phyloP scores from a whole-genome alignment of 2,113 vertebrate species.

The Tauraco erythrolophus region DNA sequence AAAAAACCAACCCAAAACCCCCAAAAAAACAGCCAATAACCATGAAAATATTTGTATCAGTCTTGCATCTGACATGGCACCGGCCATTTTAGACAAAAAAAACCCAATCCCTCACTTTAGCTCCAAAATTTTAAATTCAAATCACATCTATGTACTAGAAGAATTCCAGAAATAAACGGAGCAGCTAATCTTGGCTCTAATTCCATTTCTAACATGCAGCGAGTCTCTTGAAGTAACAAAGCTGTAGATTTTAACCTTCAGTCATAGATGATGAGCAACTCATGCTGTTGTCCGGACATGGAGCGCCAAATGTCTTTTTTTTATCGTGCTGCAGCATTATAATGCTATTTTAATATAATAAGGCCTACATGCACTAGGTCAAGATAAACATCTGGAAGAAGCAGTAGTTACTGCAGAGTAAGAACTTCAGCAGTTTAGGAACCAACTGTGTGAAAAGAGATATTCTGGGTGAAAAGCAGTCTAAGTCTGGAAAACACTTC shows the following conservation, averaged over 20 bases:
- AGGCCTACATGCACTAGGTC: not conserved
- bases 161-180: not conserved
- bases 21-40: not conserved
- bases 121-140: not conserved
- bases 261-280: not conserved
- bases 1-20: no score
- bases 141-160: not conserved
- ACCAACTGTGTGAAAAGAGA: not conserved
- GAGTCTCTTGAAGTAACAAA: not conserved
- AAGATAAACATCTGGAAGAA: not conserved
- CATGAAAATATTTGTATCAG: not conserved
- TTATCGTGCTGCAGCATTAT: not conserved
- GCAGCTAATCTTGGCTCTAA: not conserved
- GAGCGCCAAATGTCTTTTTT: not conserved
- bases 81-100: rapidly evolving
- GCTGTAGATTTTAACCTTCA: not conserved
- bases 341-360: not conserved
- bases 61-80: not conserved
- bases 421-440: not conserved
- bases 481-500: not conserved
- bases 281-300: not conserved
- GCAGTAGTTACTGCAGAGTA: not conserved
- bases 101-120: not conserved
- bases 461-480: not conserved
- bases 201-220: not conserved